A percentile compares a stretch with the other conserved stretches of the same genome.
These are phyloP conservation scores for Didymodactylos carnosus DNA, from an alignment of 2,888 invertebrate genomes.

Conservation along the genomic window DNA sequence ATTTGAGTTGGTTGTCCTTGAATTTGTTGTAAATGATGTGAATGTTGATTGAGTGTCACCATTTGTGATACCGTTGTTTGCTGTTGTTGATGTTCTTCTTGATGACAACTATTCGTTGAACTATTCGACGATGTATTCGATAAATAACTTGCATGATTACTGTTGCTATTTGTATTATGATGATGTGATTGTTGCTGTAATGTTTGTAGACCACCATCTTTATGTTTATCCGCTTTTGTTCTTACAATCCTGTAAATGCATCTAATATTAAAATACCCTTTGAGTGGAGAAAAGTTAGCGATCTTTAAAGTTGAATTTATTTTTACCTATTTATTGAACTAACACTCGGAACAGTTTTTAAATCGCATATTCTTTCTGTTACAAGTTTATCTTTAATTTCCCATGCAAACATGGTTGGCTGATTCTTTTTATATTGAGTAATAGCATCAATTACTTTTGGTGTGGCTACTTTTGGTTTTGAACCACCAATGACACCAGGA, in stretches of 20 bases:
- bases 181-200: background rate
- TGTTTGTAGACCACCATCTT: background rate
- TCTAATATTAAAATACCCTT: background rate
- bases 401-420: constrained; percentile 99
- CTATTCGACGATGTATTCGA: too few species aligned
- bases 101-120: too few species aligned
- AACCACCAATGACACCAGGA: constrained; percentile 94
- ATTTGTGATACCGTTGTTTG: too few species aligned
- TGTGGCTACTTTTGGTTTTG: constrained; percentile 96
- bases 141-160: too few species aligned
- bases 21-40: too few species aligned
- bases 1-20: too few species aligned
- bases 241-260: background rate
- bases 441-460: constrained; percentile 95
- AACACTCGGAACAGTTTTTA: constrained; percentile 93
- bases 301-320: too few species aligned
- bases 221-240: background rate
- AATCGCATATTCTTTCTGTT: constrained; percentile 86
- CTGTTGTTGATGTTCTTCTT: background rate
- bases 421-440: constrained; percentile 87
- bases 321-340: constrained; percentile 83
- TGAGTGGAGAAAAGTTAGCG: too few species aligned
- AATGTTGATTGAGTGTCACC: too few species aligned
- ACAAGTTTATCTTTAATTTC: constrained; percentile 88
- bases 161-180: too few species aligned